Evolutionary conservation across 2,113 vertebrate genomes (phyloP), one percentile per base, ranked within the genome.

Genomic region (Gambusia affinis): DNA sequence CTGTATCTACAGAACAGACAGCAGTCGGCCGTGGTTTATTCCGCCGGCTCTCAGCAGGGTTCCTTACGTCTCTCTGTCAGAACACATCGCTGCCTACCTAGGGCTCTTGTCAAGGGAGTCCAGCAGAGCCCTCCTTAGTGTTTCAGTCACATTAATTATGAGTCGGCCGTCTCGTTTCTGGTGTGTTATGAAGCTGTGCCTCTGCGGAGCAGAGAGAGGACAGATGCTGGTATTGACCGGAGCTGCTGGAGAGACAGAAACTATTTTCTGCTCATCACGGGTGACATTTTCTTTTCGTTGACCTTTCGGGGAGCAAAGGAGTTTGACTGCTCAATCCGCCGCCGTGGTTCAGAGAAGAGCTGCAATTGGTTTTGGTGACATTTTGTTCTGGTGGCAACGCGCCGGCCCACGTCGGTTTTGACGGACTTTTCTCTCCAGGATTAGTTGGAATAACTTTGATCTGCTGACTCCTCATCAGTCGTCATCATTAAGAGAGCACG

Each of bases 51-150:
- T 72, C 77, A 39, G 83, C 73, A 19, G 82, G 84, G 62, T 64
- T 85, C 44, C 11, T 71, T 70, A 63, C 79, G 72, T 71, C 80
- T 44, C 8, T 74, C 80, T 69, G 77, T 87, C 73, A 67, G n/a
- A 42, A 35, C 76, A 57, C 73, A 27, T 19, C 75, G 39, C n/a
- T n/a, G 3, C 62, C 57, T 69, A 33, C 61, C 37, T 51, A 60
- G 69, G 68, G 66, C 65, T 78, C 64, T 62, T 69, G 57, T 77
- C 75, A 61, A 44, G 63, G 57, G 51, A 72, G 62, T 24, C 12
- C 39, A 73, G 64, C 70, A 61, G 68, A 80, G 31, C 24, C 47
- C 64, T 64, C 33, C 28, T 27, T 60, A 73, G 39, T 47, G 37
- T 71, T 79, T 82, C 51, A 37, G 35, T 22, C 72, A 61, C 72